Base-by-base conservation (phyloP, 2,888 invertebrate genomes). In the Toxonevra muliebris region DNA sequence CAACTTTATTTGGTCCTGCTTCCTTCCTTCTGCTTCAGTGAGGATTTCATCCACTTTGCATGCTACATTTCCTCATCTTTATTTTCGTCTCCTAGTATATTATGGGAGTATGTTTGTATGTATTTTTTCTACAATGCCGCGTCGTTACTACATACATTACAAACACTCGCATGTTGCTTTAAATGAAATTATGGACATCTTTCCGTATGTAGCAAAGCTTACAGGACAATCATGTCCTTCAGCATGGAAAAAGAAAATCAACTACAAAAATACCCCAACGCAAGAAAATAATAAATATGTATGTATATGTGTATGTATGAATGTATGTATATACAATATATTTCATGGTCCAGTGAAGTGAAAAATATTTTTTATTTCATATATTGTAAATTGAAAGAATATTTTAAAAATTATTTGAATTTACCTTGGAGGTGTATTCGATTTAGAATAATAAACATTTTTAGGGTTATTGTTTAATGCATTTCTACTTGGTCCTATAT, bases 311-410 rank as follows among this genome's bases (percentile, higher is more conserved):
- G 30, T 30, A 30, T 30, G 30, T 30, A 30, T 30, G 30, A 4
- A 30, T 7, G 30, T 30, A 7, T 30, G 2, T 7, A 30, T 30
- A 30, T 73, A 76, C 76, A 78, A 76, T 78, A 75, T 76, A 77
- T 77, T 78, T 78, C 75, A 77, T 76, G 78, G 77, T 77, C 77
- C 77, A 78, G 73, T 76, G 78, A 72, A 73, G 74, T 76, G 77
- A 71, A 78, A 75, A 75, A 48, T 75, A 76, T 73, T 72, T 70
- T 71, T 71, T 74, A 53, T 54, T 43, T 62, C 50, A 12, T 71
- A 66, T 68, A 61, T 30, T 41, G 66, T 65, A 73, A 73, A 71
- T 73, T 71, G 73, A 73, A 73, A 73, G 30, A 30, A 30, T 30
- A 30, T 30, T 30, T 30, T 30, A 30, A 30, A 30, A 30, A 30